Evolutionary conservation across 2,888 invertebrate species (phyloP).

Genomic region (Parnassius glacialis): DNA sequence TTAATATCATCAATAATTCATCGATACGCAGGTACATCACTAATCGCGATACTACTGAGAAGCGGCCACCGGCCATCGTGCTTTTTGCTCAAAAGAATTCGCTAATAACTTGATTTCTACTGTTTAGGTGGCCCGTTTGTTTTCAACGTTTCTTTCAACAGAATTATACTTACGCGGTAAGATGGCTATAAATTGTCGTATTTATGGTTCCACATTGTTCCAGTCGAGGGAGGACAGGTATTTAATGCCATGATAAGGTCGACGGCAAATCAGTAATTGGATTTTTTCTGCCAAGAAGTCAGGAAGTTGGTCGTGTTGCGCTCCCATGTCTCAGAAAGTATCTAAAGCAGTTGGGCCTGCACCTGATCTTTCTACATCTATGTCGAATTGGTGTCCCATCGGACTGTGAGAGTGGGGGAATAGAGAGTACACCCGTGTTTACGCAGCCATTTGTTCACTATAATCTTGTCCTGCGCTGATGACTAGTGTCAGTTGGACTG

Average conservation of each 20-base stretch:
- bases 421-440: no score
- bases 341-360: no score
- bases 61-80: conserved; percentile 53
- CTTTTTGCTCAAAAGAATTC: conserved; percentile 58
- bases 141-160: conserved; percentile 28
- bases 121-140: conserved; percentile 43
- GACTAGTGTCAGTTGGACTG: no score
- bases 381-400: no score
- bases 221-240: conserved; percentile 10
- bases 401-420: no score
- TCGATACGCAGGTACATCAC: conserved; percentile 39
- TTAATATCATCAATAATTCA: conserved; percentile 27
- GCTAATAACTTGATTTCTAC: conserved; percentile 72
- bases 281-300: no score
- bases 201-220: conserved; percentile 27
- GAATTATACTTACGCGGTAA: conserved; percentile 18
- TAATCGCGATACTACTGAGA: conserved; percentile 51
- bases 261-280: not conserved
- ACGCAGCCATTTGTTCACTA: no score
- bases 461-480: no score
- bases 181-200: conserved; percentile 24
- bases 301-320: no score
- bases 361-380: no score
- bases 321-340: no score
- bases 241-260: conserved; percentile 9